Evolutionary conservation across 2,797 vertebrate species (phyloP), one percentile per base, ranked within the genome.

Genomic region (Moxostoma hubbsi): DNA sequence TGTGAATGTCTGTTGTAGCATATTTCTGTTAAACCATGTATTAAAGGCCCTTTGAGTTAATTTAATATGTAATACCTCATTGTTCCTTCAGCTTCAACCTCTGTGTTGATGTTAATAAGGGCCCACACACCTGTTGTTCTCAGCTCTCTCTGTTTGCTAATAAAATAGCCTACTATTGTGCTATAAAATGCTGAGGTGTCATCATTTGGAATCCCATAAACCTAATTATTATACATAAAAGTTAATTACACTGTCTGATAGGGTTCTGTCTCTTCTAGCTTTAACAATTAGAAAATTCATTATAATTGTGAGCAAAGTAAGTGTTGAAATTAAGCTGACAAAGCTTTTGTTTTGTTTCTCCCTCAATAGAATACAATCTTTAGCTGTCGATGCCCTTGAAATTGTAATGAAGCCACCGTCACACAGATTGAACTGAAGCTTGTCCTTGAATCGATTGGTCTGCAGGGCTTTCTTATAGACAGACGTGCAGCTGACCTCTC

Each of bases 21-120:
- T 24, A 24, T 24, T 24, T 91, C 85, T 81, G 82, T 82, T 81
- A 63, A 85, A 85, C 90, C 3, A 51, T 93, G 91, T 91, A 86
- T 89, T 86, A 83, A 89, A 85, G 24, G 24, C 85, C 62, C 15
- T 67, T 67, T 51, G 47, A 62, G 12, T 47, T 11, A 43, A 11
- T 10, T 73, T 47, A 73, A 16, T 62, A 10, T 53, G 47, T 62
- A 73, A 73, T 51, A 73, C 58, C 47, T 51, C 12, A 73, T 8
- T 43, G 58, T 51, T 72, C 12, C 9, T 59, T 71, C 15, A 58
- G 67, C 64, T 55, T n/a, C 43, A 43, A 5, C 11, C 18, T 7
- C 53, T 70, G 53, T 70, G 51, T 43, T 58, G 50, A 24, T 53
- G 68, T 58, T 58, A 54, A 18, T 47, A 6, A n/a, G n/a, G 47